Conservation (phyloP, 2,113 vertebrate species). For the Gallinago undulata region DNA sequence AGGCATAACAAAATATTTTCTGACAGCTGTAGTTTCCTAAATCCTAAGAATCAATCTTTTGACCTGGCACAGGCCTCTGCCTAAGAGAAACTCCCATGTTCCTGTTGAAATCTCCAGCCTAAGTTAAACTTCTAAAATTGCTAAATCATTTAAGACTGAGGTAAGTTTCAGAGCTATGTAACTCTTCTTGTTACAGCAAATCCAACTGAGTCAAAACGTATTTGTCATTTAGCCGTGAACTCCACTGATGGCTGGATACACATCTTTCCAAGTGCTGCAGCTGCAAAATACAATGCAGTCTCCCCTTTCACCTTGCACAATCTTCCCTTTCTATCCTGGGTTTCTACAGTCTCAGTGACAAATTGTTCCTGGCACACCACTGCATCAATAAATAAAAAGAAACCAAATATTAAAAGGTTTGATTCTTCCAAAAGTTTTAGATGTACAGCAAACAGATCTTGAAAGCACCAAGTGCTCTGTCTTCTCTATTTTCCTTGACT, state of each 20-base stretch:
- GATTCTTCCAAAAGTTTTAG: not conserved
- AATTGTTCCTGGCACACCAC: not conserved
- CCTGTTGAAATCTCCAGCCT: not conserved
- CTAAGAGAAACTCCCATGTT: not conserved
- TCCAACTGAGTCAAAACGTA: not conserved
- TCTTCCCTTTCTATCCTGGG: not conserved
- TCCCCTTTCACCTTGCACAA: not conserved
- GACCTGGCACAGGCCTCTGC: not conserved
- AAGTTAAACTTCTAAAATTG: not conserved
- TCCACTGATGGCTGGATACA: not conserved
- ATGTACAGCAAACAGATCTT: not conserved
- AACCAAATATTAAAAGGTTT: not conserved
- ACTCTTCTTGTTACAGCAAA: not conserved
- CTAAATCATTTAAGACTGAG: not conserved
- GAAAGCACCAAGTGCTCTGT: not conserved
- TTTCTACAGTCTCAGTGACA: not conserved
- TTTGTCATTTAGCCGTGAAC: not conserved
- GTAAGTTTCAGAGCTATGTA: not conserved
- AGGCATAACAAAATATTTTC: not conserved
- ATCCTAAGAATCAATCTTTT: not conserved
- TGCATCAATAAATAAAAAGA: not conserved
- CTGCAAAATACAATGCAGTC: not conserved
- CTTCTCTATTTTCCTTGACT: not conserved
- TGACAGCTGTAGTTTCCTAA: not conserved
- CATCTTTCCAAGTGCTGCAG: not conserved